A percentile compares a stretch with the other conserved stretches of the same genome.
These are phyloP conservation scores for Dendrolimus pini DNA, from an alignment of 2,888 invertebrate genomes.

Conservation along the genomic window DNA sequence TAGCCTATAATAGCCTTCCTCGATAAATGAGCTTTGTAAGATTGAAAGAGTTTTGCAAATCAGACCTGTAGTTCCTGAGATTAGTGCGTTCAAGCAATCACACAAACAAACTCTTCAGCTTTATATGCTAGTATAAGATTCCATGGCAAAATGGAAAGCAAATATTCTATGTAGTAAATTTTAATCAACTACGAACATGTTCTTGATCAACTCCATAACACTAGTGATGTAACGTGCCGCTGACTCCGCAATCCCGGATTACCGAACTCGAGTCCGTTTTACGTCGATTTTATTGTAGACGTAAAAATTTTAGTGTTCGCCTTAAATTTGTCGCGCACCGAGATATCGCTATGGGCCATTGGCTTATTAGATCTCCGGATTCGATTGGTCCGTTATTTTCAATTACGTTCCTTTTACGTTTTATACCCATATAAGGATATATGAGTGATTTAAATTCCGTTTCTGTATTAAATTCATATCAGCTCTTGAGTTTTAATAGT, in stretches of 20 bases:
- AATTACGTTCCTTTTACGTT: background rate
- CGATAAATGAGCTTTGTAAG: too few relatives aligned
- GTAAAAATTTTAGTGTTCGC: slow-evolving; percentile 37
- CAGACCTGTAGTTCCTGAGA: too few relatives aligned
- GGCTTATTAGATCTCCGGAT: background rate
- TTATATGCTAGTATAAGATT: too few relatives aligned
- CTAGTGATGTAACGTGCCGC: slow-evolving; percentile 8
- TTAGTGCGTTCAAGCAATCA: too few relatives aligned
- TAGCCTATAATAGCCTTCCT: too few relatives aligned
- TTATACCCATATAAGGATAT: background rate
- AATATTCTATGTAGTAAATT: too few relatives aligned
- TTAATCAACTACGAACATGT: background rate
- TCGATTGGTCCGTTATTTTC: background rate
- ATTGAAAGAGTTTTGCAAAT: too few relatives aligned
- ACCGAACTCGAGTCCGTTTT: slow-evolving; percentile 22
- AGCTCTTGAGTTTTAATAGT: too few relatives aligned
- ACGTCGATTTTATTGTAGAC: slow-evolving; percentile 28
- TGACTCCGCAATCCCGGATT: slow-evolving; percentile 12
- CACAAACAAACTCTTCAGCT: too few relatives aligned
- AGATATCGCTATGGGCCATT: background rate
- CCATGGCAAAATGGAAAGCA: too few relatives aligned
- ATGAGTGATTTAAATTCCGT: too few relatives aligned
- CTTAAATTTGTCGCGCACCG: slow-evolving; percentile 18
- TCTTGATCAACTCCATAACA: background rate
- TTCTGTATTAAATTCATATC: too few relatives aligned